A percentile compares a stretch with the other conserved stretches of the same genome.
Conservation (phyloP, 2,113 vertebrate genomes). For the Apodemus sylvaticus region DNA sequence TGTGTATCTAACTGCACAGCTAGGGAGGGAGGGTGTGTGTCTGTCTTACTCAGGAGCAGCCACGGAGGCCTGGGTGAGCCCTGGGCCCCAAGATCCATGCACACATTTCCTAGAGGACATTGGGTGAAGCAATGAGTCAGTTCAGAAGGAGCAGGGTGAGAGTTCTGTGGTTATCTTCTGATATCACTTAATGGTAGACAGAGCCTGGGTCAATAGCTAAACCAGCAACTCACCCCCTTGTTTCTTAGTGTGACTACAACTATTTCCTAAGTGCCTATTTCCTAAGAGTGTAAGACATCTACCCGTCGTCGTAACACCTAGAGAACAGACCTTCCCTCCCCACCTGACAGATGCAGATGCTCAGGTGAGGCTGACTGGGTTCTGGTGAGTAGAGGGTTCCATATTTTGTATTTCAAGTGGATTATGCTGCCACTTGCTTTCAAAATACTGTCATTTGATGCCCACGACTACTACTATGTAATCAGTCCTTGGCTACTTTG, state of each 20-base stretch:
- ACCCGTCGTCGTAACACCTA: not conserved
- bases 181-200: slow-evolving; percentile 9
- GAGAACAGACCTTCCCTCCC: not conserved
- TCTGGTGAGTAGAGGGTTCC: not conserved
- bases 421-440: not conserved
- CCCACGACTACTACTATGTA: not conserved
- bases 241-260: slow-evolving; percentile 6
- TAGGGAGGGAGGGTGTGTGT: not conserved
- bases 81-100: not conserved
- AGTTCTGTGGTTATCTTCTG: not conserved
- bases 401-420: not conserved
- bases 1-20: not conserved
- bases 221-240: not conserved
- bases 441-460: slow-evolving; percentile 23
- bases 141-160: not conserved
- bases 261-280: not conserved
- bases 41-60: not conserved
- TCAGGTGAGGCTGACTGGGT: not conserved
- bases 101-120: not conserved
- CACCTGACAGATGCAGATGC: not conserved
- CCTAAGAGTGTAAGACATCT: not conserved
- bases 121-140: not conserved
- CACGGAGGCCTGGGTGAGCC: not conserved
- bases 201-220: not conserved
- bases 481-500: too few species aligned